These are phyloP conservation scores for Orthosia incerta DNA, from an alignment of 2,888 invertebrate species.

Conservation along the genomic window DNA sequence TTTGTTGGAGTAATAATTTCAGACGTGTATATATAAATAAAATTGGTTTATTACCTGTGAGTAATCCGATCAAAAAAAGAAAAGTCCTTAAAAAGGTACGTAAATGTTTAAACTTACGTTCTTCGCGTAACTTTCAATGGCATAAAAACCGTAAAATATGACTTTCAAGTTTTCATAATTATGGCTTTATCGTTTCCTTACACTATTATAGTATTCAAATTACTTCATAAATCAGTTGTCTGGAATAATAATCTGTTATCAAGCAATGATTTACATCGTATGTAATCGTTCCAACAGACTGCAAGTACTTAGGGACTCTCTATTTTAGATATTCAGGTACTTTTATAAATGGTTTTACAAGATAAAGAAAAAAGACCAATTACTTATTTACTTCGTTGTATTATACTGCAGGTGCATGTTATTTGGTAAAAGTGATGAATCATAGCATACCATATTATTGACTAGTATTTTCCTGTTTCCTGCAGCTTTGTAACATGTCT, in stretches of 20 bases:
- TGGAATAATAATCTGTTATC: neutral
- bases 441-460: neutral
- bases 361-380: neutral
- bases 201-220: neutral
- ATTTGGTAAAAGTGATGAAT: neutral
- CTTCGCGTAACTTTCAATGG: neutral
- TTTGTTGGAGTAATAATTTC: no score
- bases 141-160: neutral
- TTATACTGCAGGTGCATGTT: neutral
- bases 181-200: neutral
- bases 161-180: neutral
- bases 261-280: neutral
- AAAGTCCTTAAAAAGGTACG: conserved; percentile 2
- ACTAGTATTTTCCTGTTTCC: neutral
- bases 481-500: neutral
- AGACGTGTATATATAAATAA: neutral
- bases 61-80: neutral
- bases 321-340: no score
- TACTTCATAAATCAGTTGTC: neutral
- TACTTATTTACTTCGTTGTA: neutral
- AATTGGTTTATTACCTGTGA: neutral
- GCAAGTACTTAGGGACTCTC: no score
- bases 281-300: no score
- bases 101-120: neutral
- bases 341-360: no score